phyloP scores from a whole-genome alignment of 2,113 vertebrate species.

The Turnix velox region DNA sequence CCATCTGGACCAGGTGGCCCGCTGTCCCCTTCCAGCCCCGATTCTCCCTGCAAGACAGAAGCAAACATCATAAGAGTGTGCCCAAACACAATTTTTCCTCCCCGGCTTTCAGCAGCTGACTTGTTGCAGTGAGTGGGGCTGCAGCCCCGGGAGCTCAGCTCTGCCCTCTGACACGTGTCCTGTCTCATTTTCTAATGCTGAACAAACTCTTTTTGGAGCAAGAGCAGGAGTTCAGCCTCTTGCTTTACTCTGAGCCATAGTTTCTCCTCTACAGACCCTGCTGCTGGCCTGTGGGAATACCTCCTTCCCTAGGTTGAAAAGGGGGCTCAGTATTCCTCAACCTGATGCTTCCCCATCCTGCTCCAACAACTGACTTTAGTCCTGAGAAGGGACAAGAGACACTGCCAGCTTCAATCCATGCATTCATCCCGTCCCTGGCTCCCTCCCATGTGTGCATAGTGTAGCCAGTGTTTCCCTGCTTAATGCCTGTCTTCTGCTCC shows the following conservation, averaged over 20 bases:
- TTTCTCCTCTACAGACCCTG: accelerated
- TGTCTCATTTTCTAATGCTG: background rate
- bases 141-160: background rate
- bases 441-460: background rate
- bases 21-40: conserved; percentile 86
- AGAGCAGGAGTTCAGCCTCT: background rate
- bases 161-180: background rate
- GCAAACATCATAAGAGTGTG: background rate
- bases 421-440: background rate
- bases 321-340: background rate
- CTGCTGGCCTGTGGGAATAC: background rate
- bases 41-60: conserved; percentile 80
- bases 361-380: conserved; percentile 9
- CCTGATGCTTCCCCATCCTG: background rate
- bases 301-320: background rate
- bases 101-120: background rate
- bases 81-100: background rate
- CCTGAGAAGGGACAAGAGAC: background rate
- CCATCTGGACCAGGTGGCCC: conserved; percentile 83
- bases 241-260: background rate
- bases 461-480: background rate
- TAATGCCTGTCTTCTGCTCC: background rate
- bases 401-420: background rate
- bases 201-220: background rate
- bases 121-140: background rate